A percentile compares a stretch with the other conserved stretches of the same genome.
These are phyloP conservation scores for Cyprinodon tularosa DNA, from an alignment of 2,113 vertebrate genomes.

Conservation along the genomic window DNA sequence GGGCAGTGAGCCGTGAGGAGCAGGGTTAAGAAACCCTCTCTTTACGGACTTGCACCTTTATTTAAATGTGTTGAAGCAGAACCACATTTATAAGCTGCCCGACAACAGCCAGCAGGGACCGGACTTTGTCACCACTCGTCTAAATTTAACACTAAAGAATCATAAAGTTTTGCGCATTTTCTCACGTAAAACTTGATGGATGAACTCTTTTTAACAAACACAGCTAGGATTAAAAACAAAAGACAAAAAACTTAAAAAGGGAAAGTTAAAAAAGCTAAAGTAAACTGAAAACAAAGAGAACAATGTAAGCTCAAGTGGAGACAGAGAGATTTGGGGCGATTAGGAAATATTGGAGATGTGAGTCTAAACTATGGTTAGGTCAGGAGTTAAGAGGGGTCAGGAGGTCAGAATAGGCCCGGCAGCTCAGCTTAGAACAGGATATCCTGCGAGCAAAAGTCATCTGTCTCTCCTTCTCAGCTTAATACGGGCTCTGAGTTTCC, in stretches of 20 bases:
- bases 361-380: constrained; percentile 55
- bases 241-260: constrained; percentile 14
- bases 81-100: no score
- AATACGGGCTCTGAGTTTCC: constrained; percentile 47
- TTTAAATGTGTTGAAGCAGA: no score
- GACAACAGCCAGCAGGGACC: no score
- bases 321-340: constrained; percentile 45
- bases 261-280: constrained; percentile 6
- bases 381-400: constrained; percentile 70
- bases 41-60: no score
- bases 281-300: constrained; percentile 34
- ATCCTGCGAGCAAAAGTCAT: constrained; percentile 76
- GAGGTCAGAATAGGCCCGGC: constrained; percentile 62
- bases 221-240: background rate
- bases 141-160: background rate
- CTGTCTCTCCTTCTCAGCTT: constrained; percentile 56
- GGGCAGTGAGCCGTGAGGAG: no score
- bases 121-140: no score
- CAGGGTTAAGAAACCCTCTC: no score
- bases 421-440: constrained; percentile 76
- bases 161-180: background rate
- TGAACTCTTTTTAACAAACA: background rate
- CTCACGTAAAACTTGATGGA: background rate
- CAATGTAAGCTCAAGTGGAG: constrained; percentile 1
- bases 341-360: constrained; percentile 49